phyloP scores from a whole-genome alignment of 92 coral and sea anemone species.

The Actinostola sp. region DNA sequence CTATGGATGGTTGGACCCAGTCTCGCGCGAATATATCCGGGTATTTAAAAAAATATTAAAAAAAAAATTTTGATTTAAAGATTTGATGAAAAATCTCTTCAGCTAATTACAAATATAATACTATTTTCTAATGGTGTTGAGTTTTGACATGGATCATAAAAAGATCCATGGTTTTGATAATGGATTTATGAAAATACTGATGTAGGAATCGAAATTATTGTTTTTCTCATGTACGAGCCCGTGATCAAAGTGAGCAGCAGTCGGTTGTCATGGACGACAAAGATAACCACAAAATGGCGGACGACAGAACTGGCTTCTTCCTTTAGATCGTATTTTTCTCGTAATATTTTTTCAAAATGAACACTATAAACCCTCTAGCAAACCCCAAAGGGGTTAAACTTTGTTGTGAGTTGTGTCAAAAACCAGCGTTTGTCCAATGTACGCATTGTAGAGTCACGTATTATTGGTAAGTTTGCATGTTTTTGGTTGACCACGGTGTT shows the following conservation, averaged over 20 bases:
- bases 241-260: slow-evolving; percentile 5
- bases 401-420: slow-evolving; percentile 92
- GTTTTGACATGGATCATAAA: no score
- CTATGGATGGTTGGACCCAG: slow-evolving; percentile 3
- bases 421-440: slow-evolving; percentile 97
- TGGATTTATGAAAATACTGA: no score
- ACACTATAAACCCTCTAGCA: slow-evolving; percentile 92
- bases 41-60: background rate
- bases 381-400: slow-evolving; percentile 97
- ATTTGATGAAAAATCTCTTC: no score
- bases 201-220: no score
- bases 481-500: slow-evolving; percentile 11
- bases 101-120: no score
- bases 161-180: no score
- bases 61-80: no score
- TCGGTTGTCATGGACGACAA: slow-evolving; percentile 13
- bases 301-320: background rate
- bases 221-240: background rate
- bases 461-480: slow-evolving; percentile 79
- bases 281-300: slow-evolving; percentile 35
- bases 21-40: background rate
- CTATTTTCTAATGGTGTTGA: no score
- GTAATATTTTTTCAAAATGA: slow-evolving; percentile 43
- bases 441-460: slow-evolving; percentile 93
- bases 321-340: background rate